These are phyloP conservation scores for Eumerus sabulonum DNA, from an alignment of 2,888 invertebrate species.

Conservation along the genomic window DNA sequence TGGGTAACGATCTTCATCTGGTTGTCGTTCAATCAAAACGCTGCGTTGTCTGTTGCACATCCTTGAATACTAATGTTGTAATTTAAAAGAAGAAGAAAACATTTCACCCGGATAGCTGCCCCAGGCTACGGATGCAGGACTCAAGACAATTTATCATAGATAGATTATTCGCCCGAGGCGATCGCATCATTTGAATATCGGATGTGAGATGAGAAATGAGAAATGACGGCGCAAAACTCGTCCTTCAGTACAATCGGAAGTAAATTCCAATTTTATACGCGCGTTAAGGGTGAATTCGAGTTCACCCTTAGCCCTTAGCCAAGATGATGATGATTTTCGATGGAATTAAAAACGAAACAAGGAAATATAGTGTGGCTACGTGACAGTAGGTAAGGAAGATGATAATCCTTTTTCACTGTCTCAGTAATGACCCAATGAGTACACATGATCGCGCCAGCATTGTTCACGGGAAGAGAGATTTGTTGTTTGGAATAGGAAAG, in stretches of 20 bases:
- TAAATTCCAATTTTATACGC: slow-evolving; percentile 53
- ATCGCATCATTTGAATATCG: slow-evolving; percentile 64
- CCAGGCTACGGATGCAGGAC: slow-evolving; percentile 43
- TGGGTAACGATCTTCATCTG: slow-evolving; percentile 47
- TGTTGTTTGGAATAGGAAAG: slow-evolving; percentile 45
- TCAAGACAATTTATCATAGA: slow-evolving; percentile 59
- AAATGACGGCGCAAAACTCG: slow-evolving; percentile 54
- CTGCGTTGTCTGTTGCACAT: slow-evolving; percentile 13
- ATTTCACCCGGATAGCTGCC: slow-evolving; percentile 18
- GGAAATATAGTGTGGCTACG: slow-evolving; percentile 5
- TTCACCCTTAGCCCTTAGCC: slow-evolving; percentile 23
- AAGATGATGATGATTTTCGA: slow-evolving; percentile 13
- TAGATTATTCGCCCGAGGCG: slow-evolving; percentile 62
- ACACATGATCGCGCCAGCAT: slow-evolving; percentile 53
- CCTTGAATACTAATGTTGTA: slow-evolving; percentile 51
- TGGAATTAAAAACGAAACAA: slow-evolving; percentile 20
- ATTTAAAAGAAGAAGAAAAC: slow-evolving; percentile 24
- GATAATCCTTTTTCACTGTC: slow-evolving; percentile 55
- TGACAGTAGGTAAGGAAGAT: slow-evolving; percentile 64
- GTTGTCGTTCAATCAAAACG: slow-evolving; percentile 43
- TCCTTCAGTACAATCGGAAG: slow-evolving; percentile 56
- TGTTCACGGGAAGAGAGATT: no score
- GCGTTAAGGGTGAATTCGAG: slow-evolving; percentile 59
- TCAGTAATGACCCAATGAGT: slow-evolving; percentile 63
- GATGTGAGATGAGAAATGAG: slow-evolving; percentile 42